Conservation (phyloP, 2,888 invertebrate species). For the Mechanitis mazaeus region DNA sequence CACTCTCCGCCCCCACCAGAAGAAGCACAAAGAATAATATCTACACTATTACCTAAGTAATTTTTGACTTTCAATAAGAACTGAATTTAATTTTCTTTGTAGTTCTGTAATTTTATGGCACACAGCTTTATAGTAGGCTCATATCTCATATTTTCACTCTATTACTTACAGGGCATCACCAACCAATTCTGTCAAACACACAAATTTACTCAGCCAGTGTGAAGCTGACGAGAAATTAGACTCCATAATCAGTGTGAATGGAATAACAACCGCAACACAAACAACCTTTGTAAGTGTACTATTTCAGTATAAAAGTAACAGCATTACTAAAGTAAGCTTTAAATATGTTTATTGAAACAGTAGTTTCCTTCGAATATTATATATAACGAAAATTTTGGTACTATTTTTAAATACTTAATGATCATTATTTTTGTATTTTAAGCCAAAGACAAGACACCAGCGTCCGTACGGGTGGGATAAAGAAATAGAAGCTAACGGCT, state of each 20-base stretch:
- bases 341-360: neutral
- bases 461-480: slow-evolving; percentile 86
- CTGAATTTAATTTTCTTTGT: neutral
- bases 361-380: no score
- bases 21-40: slow-evolving; percentile 85
- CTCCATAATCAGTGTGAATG: slow-evolving; percentile 70
- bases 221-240: slow-evolving; percentile 63
- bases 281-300: slow-evolving; percentile 83
- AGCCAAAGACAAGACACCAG: slow-evolving; percentile 86
- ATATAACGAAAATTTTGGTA: neutral
- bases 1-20: slow-evolving; percentile 85
- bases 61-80: neutral
- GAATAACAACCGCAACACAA: slow-evolving; percentile 82
- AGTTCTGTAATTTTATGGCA: no score
- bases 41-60: slow-evolving; percentile 85
- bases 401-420: neutral
- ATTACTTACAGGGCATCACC: slow-evolving; percentile 80
- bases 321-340: neutral
- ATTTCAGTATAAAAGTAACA: neutral
- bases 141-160: neutral
- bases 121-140: no score
- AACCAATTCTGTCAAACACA: slow-evolving; percentile 80
- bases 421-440: slow-evolving; percentile 37
- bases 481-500: slow-evolving; percentile 56
- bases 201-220: slow-evolving; percentile 55